phyloP scores from a whole-genome alignment of 92 coral and sea anemone genomes.

The Hydrozoanthus gracilis region DNA sequence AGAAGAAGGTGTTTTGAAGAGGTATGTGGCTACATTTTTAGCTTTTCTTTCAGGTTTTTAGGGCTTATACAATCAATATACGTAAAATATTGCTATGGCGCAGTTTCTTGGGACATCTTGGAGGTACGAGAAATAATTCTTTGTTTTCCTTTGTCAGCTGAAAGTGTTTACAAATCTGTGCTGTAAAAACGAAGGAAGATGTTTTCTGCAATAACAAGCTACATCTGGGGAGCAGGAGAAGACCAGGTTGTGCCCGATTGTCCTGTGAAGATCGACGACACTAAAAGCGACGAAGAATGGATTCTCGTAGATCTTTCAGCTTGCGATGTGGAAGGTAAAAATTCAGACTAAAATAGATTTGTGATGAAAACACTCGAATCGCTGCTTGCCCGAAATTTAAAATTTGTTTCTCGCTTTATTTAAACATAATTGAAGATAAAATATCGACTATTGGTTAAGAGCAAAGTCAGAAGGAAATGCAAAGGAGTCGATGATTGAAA shows the following conservation, averaged over 20 bases:
- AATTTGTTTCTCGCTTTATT: conserved; percentile 11
- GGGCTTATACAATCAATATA: neutral
- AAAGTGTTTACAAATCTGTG: conserved; percentile 43
- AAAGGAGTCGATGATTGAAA: neutral
- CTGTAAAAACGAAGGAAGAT: conserved; percentile 56
- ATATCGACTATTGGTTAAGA: neutral
- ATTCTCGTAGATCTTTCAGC: conserved; percentile 86
- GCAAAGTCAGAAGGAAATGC: neutral
- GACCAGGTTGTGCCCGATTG: conserved; percentile 96
- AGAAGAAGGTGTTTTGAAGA: neutral
- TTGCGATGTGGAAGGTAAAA: conserved; percentile 53
- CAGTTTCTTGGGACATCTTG: neutral
- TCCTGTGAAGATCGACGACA: conserved; percentile 71
- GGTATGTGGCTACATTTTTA: neutral
- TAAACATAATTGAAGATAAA: neutral
- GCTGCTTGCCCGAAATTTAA: neutral
- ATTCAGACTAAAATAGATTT: neutral
- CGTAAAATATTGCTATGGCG: conserved; percentile 11
- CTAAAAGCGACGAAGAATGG: conserved; percentile 94
- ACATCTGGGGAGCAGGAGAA: conserved; percentile 95
- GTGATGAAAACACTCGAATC: neutral
- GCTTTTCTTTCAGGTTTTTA: neutral
- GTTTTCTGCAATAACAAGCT: conserved; percentile 95
- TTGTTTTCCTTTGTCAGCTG: conserved; percentile 40
- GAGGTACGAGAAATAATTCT: neutral